Evolutionary conservation across 1,140 invertebrate species (phyloP).

Genomic region (Bilobella aurantiaca): DNA sequence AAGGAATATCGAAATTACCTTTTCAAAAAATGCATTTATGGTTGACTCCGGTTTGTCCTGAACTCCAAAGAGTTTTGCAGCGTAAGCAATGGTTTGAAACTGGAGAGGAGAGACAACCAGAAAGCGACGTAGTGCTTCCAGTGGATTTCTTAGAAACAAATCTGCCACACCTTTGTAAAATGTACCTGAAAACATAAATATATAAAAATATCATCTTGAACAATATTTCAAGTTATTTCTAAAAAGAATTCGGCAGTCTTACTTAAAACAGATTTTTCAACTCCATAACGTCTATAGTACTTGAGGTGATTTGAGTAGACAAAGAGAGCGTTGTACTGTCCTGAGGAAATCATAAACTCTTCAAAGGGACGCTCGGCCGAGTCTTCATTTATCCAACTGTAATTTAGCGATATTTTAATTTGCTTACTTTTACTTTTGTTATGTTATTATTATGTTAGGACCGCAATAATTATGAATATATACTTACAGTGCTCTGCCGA

Average conservation of each 20-base stretch:
- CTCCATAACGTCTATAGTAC: conserved; percentile 6
- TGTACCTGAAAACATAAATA: conserved; percentile 19
- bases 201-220: too few relatives aligned
- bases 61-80: conserved; percentile 13
- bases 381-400: conserved; percentile 26
- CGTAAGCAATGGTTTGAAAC: conserved; percentile 20
- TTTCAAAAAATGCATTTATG: conserved; percentile 12
- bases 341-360: conserved; percentile 29
- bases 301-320: conserved; percentile 23
- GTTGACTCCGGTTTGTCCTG: background rate
- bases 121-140: conserved; percentile 18
- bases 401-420: background rate
- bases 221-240: too few relatives aligned
- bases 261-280: conserved; percentile 17
- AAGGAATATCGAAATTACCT: too few relatives aligned
- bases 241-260: too few relatives aligned
- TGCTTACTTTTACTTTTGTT: background rate
- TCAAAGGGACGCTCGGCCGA: conserved; percentile 26
- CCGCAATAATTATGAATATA: background rate
- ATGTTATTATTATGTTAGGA: background rate
- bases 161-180: conserved; percentile 27
- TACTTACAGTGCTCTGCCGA: conserved; percentile 23
- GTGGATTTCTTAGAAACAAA: conserved; percentile 17
- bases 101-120: conserved; percentile 12
- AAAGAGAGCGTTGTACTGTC: conserved; percentile 25